Evolutionary conservation across 2,888 invertebrate genomes (phyloP).

Genomic region (Brachyopa scutellaris): DNA sequence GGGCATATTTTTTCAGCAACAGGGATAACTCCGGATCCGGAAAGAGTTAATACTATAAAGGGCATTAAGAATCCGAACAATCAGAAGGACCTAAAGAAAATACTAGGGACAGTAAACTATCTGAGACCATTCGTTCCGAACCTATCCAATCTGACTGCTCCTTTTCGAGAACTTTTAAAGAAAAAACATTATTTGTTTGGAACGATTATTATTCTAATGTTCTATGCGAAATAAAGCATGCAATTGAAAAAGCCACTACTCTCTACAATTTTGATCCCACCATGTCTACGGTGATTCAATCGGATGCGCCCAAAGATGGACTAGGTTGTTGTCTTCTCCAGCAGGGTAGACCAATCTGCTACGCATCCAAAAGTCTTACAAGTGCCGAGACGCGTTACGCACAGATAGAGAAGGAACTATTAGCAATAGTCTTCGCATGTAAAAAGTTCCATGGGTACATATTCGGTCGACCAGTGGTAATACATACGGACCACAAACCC

Average conservation of each 20-base stretch:
- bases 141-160: background rate
- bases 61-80: background rate
- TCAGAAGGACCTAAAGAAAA: conserved; percentile 5
- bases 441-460: conserved; percentile 77
- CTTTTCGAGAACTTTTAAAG: too few relatives aligned
- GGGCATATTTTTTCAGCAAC: background rate
- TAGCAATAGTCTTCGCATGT: conserved; percentile 66
- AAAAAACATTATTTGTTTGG: conserved; percentile 71
- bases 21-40: background rate
- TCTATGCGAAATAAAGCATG: conserved; percentile 43
- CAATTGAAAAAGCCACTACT: conserved; percentile 63
- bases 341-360: too few relatives aligned
- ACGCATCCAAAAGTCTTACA: conserved; percentile 51
- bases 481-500: conserved; percentile 76
- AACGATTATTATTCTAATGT: conserved; percentile 47
- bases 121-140: conserved; percentile 21
- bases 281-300: conserved; percentile 7
- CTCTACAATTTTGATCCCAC: conserved; percentile 5
- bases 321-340: too few relatives aligned
- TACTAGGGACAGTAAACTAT: conserved; percentile 1
- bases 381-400: conserved; percentile 51
- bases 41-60: background rate
- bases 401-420: conserved; percentile 71
- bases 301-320: conserved; percentile 51
- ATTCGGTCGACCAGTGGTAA: conserved; percentile 71